phyloP scores from a whole-genome alignment of 2,797 vertebrate genomes.

The Gymnoscopelus braueri region DNA sequence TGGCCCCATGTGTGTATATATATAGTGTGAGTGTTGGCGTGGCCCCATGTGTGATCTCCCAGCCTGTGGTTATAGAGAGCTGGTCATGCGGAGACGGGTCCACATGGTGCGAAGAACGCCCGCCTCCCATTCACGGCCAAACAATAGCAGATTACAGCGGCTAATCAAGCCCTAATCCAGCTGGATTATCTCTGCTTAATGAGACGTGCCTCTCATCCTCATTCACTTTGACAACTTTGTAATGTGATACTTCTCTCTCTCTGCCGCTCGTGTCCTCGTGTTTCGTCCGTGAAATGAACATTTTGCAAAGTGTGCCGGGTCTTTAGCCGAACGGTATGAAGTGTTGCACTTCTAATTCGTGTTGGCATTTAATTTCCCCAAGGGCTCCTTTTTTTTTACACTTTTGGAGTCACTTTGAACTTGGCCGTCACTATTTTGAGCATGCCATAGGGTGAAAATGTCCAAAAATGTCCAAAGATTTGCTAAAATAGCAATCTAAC shows the following conservation, averaged over 20 bases:
- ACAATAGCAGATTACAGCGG: constrained; percentile 19
- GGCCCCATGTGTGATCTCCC: constrained; percentile 13
- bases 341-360: too few species aligned
- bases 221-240: not conserved
- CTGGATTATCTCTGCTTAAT: constrained; percentile 17
- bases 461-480: too few species aligned
- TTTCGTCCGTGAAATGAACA: not conserved
- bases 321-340: too few species aligned
- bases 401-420: too few species aligned
- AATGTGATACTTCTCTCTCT: not conserved
- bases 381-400: too few species aligned
- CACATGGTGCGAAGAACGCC: constrained; percentile 9
- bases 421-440: too few species aligned
- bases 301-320: not conserved
- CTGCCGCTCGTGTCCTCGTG: not conserved
- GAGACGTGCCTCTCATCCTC: constrained; percentile 2
- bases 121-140: not conserved
- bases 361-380: too few species aligned
- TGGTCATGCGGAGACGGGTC: constrained; percentile 10
- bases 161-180: constrained; percentile 12
- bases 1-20: constrained; percentile 11
- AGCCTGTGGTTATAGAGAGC: constrained; percentile 9
- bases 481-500: too few species aligned
- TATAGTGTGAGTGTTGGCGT: not conserved
- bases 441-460: too few species aligned